phyloP scores from a whole-genome alignment of 2,113 vertebrate genomes.

The Anhinga anhinga region DNA sequence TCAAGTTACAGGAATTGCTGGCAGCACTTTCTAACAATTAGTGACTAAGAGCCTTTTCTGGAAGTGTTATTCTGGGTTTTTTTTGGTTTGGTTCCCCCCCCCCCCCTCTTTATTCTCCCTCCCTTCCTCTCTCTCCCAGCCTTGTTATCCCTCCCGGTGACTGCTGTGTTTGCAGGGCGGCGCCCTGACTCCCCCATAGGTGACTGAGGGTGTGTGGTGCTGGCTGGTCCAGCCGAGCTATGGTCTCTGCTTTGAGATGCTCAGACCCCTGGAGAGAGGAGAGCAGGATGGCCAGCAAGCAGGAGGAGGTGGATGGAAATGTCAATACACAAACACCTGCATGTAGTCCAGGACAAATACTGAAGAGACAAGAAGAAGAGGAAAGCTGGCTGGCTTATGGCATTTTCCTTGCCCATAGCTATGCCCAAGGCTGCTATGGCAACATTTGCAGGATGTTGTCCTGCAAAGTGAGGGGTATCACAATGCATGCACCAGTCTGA shows the following conservation, averaged over 20 bases:
- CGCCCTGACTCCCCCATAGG: not conserved
- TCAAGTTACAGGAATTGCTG: not conserved
- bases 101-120: not conserved
- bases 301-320: not conserved
- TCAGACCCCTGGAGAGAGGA: not conserved
- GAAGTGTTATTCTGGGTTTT: not conserved
- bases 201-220: not conserved
- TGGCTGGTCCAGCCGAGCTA: not conserved
- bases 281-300: not conserved
- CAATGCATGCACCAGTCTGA: not conserved
- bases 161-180: not conserved
- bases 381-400: not conserved
- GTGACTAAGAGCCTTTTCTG: not conserved
- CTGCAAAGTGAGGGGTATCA: not conserved
- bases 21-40: not conserved
- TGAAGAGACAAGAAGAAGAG: not conserved
- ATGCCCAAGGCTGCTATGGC: not conserved
- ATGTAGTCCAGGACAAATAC: not conserved
- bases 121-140: not conserved
- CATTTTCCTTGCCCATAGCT: accelerated
- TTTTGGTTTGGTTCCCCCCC: not conserved
- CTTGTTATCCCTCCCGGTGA: not conserved
- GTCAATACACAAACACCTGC: not conserved
- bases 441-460: not conserved
- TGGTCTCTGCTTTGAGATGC: not conserved